Conservation (phyloP, 2,888 invertebrate species). For the Nomada ruficornis region DNA sequence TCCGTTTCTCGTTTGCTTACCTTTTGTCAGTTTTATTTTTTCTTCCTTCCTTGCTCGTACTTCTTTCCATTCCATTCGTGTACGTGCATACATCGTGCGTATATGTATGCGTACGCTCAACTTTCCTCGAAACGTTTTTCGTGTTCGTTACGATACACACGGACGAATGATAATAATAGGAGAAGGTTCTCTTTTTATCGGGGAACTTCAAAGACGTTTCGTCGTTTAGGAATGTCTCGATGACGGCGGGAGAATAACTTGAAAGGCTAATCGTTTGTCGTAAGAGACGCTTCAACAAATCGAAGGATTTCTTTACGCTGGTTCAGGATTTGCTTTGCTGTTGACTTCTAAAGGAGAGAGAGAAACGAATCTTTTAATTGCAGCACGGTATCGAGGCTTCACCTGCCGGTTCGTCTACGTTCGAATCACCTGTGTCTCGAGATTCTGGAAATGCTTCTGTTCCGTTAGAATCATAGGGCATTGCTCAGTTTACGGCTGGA, state of each 20-base stretch:
- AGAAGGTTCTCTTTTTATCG: background rate
- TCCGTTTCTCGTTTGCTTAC: background rate
- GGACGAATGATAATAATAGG: slow-evolving; percentile 10
- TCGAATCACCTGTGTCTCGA: slow-evolving; percentile 51
- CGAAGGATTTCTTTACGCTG: slow-evolving; percentile 52
- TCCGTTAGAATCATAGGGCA: background rate
- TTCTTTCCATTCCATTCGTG: background rate
- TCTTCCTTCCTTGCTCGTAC: background rate
- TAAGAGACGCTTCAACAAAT: slow-evolving; percentile 47
- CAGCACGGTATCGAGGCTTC: slow-evolving; percentile 51
- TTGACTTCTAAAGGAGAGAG: slow-evolving; percentile 52
- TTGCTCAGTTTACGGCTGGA: background rate
- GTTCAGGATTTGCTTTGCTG: slow-evolving; percentile 47
- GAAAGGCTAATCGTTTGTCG: slow-evolving; percentile 47
- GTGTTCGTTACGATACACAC: background rate
- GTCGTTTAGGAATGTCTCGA: slow-evolving; percentile 33
- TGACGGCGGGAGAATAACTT: slow-evolving; percentile 37
- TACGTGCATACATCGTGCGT: no score
- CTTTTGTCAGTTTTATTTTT: slow-evolving; percentile 1
- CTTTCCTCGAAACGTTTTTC: slow-evolving; percentile 25
- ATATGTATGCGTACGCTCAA: background rate
- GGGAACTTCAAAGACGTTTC: slow-evolving; percentile 42
- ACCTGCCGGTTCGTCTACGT: slow-evolving; percentile 21
- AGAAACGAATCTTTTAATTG: slow-evolving; percentile 60
- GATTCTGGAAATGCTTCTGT: slow-evolving; percentile 5